phyloP scores from a whole-genome alignment of 2,888 invertebrate species.

The Dasysyrphus albostriatus region DNA sequence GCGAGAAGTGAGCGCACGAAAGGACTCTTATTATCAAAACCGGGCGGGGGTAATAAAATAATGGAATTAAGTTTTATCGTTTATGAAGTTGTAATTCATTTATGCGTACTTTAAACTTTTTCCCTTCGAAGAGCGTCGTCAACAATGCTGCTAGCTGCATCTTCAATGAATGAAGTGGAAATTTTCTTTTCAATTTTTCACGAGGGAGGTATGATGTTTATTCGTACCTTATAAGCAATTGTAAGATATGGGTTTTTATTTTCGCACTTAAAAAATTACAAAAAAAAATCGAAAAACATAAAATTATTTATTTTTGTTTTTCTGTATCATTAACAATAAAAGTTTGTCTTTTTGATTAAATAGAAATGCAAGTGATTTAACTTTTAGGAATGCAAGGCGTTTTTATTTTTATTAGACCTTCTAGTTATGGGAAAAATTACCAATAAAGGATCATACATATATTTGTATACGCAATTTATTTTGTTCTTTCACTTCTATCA shows the following conservation, averaged over 20 bases:
- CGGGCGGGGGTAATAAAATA: constrained; percentile 67
- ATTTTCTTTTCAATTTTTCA: constrained; percentile 41
- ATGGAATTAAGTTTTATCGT: constrained; percentile 76
- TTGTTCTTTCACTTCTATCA: too few relatives aligned
- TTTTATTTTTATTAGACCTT: neutral
- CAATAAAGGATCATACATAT: neutral
- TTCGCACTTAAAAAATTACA: constrained; percentile 58
- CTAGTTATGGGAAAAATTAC: neutral
- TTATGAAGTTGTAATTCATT: constrained; percentile 76
- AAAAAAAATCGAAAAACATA: constrained; percentile 13
- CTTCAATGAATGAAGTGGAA: constrained; percentile 2
- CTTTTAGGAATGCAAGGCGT: neutral
- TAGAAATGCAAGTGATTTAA: constrained; percentile 42
- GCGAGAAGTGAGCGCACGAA: neutral
- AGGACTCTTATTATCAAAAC: constrained; percentile 29
- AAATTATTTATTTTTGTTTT: constrained; percentile 43
- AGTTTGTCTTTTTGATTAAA: constrained; percentile 66
- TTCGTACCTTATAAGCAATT: neutral
- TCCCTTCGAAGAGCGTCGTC: too few relatives aligned
- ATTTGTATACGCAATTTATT: too few relatives aligned
- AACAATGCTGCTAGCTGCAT: neutral
- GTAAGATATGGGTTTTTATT: constrained; percentile 36
- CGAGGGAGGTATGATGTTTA: constrained; percentile 3
- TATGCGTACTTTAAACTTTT: constrained; percentile 67
- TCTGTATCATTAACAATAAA: constrained; percentile 17